phyloP scores from a whole-genome alignment of 2,888 invertebrate species.

The Drosophila paranaensis region DNA sequence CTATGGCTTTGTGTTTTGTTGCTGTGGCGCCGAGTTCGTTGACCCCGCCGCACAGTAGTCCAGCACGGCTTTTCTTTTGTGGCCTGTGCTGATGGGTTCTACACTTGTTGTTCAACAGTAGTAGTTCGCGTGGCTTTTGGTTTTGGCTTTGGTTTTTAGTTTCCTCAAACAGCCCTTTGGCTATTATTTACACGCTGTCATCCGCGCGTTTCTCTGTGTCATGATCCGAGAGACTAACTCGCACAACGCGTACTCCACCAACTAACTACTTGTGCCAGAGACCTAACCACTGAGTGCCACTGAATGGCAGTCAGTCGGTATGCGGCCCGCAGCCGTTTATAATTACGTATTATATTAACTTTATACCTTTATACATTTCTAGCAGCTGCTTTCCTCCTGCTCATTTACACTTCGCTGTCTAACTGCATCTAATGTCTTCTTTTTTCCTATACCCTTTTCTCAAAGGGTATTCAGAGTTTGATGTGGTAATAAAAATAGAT shows the following conservation, averaged over 20 bases:
- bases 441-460: conserved; percentile 26
- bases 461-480: not conserved
- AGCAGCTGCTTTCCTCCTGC: conserved; percentile 21
- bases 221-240: conserved; percentile 43
- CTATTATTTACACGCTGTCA: conserved; percentile 68
- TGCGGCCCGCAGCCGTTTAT: conserved; percentile 35
- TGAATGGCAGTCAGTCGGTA: conserved; percentile 7
- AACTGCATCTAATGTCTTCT: conserved; percentile 53
- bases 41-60: conserved; percentile 53
- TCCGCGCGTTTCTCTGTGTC: conserved; percentile 63
- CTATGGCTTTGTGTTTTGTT: conserved; percentile 23
- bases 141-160: conserved; percentile 19
- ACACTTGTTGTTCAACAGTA: conserved; percentile 69
- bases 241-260: conserved; percentile 10
- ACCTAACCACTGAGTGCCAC: conserved; percentile 11
- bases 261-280: conserved; percentile 34
- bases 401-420: conserved; percentile 47
- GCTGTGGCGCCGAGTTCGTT: conserved; percentile 40
- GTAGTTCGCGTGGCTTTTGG: conserved; percentile 13
- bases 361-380: conserved; percentile 32
- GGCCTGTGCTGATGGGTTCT: conserved; percentile 48
- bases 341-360: conserved; percentile 67
- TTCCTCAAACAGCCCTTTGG: conserved; percentile 47
- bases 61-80: conserved; percentile 44
- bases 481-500: too few relatives aligned